Conservation (phyloP, 1,140 invertebrate genomes). For the Tetranychus urticae region DNA sequence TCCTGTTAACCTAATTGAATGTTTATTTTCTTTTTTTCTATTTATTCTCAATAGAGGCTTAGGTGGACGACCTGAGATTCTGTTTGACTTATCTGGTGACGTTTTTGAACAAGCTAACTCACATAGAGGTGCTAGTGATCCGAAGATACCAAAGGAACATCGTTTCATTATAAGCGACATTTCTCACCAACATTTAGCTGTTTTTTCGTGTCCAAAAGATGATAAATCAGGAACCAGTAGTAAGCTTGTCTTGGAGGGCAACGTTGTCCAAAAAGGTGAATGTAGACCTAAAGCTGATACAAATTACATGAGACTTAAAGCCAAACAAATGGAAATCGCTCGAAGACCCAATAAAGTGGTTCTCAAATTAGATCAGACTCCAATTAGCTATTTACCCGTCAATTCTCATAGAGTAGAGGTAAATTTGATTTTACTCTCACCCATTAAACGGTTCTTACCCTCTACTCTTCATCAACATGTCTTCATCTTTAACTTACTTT, state of each 20-base stretch:
- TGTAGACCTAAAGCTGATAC: slow-evolving; percentile 64
- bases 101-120: neutral
- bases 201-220: slow-evolving; percentile 35
- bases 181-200: slow-evolving; percentile 58
- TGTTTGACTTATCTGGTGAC: slow-evolving; percentile 37
- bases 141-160: slow-evolving; percentile 55
- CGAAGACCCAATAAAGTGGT: slow-evolving; percentile 8
- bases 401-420: slow-evolving; percentile 44
- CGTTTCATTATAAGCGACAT: slow-evolving; percentile 66
- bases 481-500: too few species aligned
- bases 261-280: slow-evolving; percentile 78
- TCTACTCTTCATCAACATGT: too few species aligned
- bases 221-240: slow-evolving; percentile 26
- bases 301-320: slow-evolving; percentile 68
- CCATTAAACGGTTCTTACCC: too few species aligned
- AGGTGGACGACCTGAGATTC: slow-evolving; percentile 42
- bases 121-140: slow-evolving; percentile 27
- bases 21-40: neutral
- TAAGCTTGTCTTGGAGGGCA: slow-evolving; percentile 40
- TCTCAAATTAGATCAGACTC: slow-evolving; percentile 7
- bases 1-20: too few species aligned
- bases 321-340: slow-evolving; percentile 17
- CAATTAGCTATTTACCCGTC: slow-evolving; percentile 9
- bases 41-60: slow-evolving; percentile 8
- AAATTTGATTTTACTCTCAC: neutral